phyloP scores from a whole-genome alignment of 2,797 vertebrate genomes.

The Acrossocheilus fasciatus region DNA sequence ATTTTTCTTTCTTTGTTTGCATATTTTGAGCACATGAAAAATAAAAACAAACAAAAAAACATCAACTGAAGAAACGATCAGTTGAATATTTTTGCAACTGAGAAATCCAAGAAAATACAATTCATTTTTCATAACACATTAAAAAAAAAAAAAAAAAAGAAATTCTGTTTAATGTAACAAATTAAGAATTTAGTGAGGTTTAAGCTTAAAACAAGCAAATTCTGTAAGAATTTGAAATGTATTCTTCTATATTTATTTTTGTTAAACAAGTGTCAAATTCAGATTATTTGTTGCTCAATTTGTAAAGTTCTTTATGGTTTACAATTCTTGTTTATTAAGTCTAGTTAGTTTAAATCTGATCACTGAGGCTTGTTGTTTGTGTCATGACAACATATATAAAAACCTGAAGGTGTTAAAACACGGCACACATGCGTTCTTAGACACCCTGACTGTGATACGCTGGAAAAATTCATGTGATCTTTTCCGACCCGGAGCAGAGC shows the following conservation, averaged over 20 bases:
- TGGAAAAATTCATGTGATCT: constrained; percentile 1
- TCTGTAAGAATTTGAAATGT: not conserved
- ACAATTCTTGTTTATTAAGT: not conserved
- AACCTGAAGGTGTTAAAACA: not conserved
- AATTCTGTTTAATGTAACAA: not conserved
- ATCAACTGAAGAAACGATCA: no score
- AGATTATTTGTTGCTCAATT: no score
- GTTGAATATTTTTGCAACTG: no score
- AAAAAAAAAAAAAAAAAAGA: no score
- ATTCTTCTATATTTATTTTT: not conserved
- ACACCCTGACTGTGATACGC: not conserved
- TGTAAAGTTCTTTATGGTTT: not conserved
- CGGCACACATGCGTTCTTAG: not conserved
- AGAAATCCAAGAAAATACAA: no score
- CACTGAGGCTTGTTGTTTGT: not conserved
- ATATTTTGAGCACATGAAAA: not conserved
- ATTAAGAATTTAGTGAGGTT: not conserved
- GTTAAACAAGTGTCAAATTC: not conserved
- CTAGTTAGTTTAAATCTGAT: not conserved
- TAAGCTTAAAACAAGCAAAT: not conserved
- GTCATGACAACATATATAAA: not conserved
- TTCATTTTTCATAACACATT: no score
- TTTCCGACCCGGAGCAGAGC: not conserved
- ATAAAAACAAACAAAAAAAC: not conserved
- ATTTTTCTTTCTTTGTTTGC: not conserved